These are phyloP conservation scores for Petromus typicus DNA, from an alignment of 2,113 vertebrate species.

Conservation along the genomic window DNA sequence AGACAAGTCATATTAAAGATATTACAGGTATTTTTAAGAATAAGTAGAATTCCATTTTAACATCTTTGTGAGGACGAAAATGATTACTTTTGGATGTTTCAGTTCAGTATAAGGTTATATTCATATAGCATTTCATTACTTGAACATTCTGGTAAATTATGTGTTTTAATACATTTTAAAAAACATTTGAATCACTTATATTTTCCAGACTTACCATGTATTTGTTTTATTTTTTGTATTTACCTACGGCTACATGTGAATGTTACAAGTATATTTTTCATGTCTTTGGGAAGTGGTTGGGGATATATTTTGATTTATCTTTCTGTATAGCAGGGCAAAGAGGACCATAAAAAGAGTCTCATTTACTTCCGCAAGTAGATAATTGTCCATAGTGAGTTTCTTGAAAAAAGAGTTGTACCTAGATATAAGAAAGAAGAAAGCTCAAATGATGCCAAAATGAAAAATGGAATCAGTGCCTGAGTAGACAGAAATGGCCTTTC, in stretches of 20 bases:
- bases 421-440: conserved; percentile 60
- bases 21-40: conserved; percentile 21
- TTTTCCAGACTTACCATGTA: not conserved
- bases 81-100: not conserved
- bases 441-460: conserved; percentile 62
- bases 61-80: not conserved
- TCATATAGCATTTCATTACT: not conserved
- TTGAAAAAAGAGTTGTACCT: conserved; percentile 53
- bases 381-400: conserved; percentile 57
- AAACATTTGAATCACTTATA: not conserved
- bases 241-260: conserved; percentile 17
- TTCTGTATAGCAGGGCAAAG: conserved; percentile 14
- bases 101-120: not conserved
- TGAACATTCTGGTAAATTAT: not conserved
- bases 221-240: conserved; percentile 23
- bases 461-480: conserved; percentile 42
- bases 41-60: conserved; percentile 1
- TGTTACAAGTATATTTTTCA: conserved; percentile 43
- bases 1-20: not conserved
- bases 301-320: conserved; percentile 48
- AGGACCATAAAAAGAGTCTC: conserved; percentile 31
- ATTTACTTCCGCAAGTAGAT: conserved; percentile 66
- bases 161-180: conserved; percentile 4
- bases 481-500: conserved; percentile 54
- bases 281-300: conserved; percentile 33